Base-by-base conservation (phyloP, 2,113 vertebrate species). In the Nematolebias whitei region DNA sequence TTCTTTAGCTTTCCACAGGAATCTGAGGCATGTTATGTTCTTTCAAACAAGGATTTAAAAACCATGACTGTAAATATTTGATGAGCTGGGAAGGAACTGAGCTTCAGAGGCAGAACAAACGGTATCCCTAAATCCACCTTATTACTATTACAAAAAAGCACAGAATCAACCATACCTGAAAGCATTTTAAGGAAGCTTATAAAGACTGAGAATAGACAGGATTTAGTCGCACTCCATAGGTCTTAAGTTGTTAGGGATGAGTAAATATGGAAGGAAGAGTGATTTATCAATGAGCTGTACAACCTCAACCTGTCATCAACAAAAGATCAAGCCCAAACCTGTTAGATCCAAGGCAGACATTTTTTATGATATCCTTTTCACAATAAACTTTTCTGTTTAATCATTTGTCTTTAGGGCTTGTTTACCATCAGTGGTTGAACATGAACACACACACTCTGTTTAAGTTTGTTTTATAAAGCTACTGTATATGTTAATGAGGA, bases 1-100 rank as follows among this genome's bases (percentile, higher is more conserved):
- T 75, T 81, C 63, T 79, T 76, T 63, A 32, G 15, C 24, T 78
- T 79, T 47, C 11, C 43, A 54, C 4, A 50, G 61, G 59, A 85
- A 81, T 83, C 39, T 74, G 26, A 66, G 29, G 44, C 45, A 19
- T 18, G 22, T 63, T 54, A 55, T n/a, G 43, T 19, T 53, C 44
- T 13, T 53, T 15, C 62, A n/a, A 55, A 18, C 20, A 48, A 18
- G 11, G 10, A 22, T n/a, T 29, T 59, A 52, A 47, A 74, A 65
- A 56, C 48, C 68, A 60, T 40, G 73, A 26, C 48, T 64, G 6
- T 12, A 23, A 60, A 32, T 52, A 26, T 23, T 71, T 63, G 26
- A 39, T 49, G 1, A 61, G 41, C 48, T 43, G 19, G n/a, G 5
- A 11, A 29, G 32, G 2, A 13, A 13, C 41, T 35, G 16, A 16